These are phyloP conservation scores for Macroglossus sobrinus DNA, from an alignment of 2,113 vertebrate genomes.

Conservation along the genomic window DNA sequence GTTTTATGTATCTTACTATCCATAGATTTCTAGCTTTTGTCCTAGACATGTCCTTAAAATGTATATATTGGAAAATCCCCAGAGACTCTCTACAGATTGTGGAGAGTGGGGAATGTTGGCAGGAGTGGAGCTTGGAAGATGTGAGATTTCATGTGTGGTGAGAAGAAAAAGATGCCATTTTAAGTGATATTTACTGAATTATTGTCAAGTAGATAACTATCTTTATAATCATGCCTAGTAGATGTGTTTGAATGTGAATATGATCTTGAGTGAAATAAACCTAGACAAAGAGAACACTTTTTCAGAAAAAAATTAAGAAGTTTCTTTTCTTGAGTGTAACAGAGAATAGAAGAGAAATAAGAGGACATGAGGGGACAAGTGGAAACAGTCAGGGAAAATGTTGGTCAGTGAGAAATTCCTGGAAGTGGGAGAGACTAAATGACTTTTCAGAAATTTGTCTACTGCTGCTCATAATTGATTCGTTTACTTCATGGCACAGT, in stretches of 20 bases:
- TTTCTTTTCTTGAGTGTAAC: not conserved
- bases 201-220: not conserved
- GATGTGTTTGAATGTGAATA: not conserved
- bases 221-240: not conserved
- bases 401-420: not conserved
- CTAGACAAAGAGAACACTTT: not conserved
- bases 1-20: not conserved
- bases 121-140: not conserved
- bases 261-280: not conserved
- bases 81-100: not conserved
- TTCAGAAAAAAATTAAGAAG: not conserved
- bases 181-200: not conserved
- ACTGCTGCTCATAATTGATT: not conserved
- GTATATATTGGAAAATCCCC: not conserved
- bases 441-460: not conserved
- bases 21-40: not conserved
- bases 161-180: not conserved
- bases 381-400: not conserved
- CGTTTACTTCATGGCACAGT: not conserved
- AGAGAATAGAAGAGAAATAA: not conserved
- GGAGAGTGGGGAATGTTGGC: too few species aligned
- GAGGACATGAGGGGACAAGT: not conserved
- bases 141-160: not conserved
- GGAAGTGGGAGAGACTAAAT: not conserved
- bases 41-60: not conserved